A percentile compares a stretch with the other conserved stretches of the same genome.
phyloP scores from a whole-genome alignment of 2,113 vertebrate species.

The Cariama cristata region DNA sequence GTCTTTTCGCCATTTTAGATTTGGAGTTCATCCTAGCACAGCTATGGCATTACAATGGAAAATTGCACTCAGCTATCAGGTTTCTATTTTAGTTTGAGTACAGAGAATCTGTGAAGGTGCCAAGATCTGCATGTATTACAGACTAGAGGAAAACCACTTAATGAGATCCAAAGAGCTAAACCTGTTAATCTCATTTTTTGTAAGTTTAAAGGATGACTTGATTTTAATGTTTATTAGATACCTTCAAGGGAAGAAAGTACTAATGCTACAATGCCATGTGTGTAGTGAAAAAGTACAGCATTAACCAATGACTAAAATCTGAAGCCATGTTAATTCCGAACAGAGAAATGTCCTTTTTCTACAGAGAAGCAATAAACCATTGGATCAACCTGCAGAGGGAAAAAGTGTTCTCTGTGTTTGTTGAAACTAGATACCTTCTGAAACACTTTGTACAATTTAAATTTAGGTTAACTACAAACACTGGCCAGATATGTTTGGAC shows the following conservation, averaged over 20 bases:
- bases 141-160: background rate
- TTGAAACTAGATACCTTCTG: background rate
- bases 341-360: background rate
- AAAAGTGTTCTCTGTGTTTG: background rate
- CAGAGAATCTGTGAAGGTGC: background rate
- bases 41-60: background rate
- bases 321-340: background rate
- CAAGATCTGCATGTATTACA: background rate
- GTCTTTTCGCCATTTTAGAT: background rate
- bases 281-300: background rate
- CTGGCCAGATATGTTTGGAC: background rate
- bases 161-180: constrained; percentile 4
- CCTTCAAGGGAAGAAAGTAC: background rate
- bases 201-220: background rate
- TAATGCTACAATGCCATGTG: background rate
- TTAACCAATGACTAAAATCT: background rate
- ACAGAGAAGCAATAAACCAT: background rate
- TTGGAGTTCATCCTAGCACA: background rate
- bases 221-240: background rate
- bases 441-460: background rate
- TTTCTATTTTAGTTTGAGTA: background rate
- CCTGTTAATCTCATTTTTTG: background rate
- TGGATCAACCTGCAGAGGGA: background rate
- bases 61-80: background rate
- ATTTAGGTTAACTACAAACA: background rate